These are phyloP conservation scores for Callimorpha dominula DNA, from an alignment of 2,888 invertebrate genomes.

Conservation along the genomic window DNA sequence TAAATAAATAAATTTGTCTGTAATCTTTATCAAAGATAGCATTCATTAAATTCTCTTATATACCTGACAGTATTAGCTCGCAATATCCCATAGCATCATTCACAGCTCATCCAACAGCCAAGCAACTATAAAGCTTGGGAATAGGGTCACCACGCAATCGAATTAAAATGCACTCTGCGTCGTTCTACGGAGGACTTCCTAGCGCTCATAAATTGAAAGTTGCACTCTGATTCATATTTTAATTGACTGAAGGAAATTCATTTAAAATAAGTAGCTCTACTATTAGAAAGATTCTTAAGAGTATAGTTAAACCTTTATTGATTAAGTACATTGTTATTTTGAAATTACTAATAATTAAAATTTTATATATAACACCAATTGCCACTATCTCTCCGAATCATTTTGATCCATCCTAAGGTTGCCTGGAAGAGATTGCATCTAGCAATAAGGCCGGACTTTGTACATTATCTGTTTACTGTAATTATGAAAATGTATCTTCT, in stretches of 20 bases:
- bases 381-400: too few relatives aligned
- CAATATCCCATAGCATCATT: neutral
- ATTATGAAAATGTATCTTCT: too few relatives aligned
- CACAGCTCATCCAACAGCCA: neutral
- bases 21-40: neutral
- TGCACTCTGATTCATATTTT: conserved; percentile 32
- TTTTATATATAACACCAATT: too few relatives aligned
- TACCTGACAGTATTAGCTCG: neutral
- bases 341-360: too few relatives aligned
- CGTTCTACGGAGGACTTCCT: conserved; percentile 19
- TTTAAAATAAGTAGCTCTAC: neutral
- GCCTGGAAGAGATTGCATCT: too few relatives aligned
- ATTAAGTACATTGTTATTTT: too few relatives aligned
- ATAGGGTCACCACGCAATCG: conserved; percentile 28
- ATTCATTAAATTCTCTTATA: neutral
- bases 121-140: neutral
- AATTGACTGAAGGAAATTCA: conserved; percentile 24
- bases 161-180: conserved; percentile 52
- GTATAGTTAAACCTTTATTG: neutral
- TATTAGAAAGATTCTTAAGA: neutral
- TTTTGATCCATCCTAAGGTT: too few relatives aligned
- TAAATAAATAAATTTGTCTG: too few relatives aligned
- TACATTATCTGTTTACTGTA: too few relatives aligned
- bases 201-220: conserved; percentile 31
- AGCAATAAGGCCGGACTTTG: too few relatives aligned